Evolutionary conservation across 1,140 invertebrate genomes (phyloP).

Genomic region (Trachymyrmex cornetzi): DNA sequence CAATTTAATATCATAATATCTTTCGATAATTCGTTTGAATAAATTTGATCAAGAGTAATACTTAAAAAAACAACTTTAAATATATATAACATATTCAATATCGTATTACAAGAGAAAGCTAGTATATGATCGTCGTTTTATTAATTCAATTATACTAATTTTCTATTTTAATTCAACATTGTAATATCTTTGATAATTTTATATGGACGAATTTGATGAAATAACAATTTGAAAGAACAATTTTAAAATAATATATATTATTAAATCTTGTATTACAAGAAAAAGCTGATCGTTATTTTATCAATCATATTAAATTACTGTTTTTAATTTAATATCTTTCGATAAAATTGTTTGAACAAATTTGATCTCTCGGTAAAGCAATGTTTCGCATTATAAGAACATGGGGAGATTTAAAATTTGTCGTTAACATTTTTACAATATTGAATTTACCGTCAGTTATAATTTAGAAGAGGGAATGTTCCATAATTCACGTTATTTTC

Average conservation of each 20-base stretch:
- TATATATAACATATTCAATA: too few relatives aligned
- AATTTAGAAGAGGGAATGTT: conserved; percentile 31
- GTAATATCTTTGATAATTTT: too few relatives aligned
- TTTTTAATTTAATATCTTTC: background rate
- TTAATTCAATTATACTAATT: too few relatives aligned
- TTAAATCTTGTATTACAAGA: background rate
- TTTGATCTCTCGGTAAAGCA: background rate
- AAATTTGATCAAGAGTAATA: too few relatives aligned
- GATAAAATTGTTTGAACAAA: background rate
- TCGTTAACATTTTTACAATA: background rate
- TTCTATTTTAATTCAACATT: too few relatives aligned
- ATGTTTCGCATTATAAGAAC: background rate
- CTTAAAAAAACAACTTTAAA: too few relatives aligned
- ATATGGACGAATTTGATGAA: too few relatives aligned
- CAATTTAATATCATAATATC: too few relatives aligned
- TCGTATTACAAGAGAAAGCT: too few relatives aligned
- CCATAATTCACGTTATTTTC: conserved; percentile 37
- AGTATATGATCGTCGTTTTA: too few relatives aligned
- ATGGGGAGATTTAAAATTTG: background rate
- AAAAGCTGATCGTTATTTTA: background rate
- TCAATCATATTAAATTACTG: background rate
- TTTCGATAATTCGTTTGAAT: too few relatives aligned
- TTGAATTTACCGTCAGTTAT: background rate
- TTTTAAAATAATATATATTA: conserved; percentile 9
- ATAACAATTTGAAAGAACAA: background rate